Evolutionary conservation across 2,888 invertebrate species (phyloP).

Genomic region (Megastigmus dorsalis): DNA sequence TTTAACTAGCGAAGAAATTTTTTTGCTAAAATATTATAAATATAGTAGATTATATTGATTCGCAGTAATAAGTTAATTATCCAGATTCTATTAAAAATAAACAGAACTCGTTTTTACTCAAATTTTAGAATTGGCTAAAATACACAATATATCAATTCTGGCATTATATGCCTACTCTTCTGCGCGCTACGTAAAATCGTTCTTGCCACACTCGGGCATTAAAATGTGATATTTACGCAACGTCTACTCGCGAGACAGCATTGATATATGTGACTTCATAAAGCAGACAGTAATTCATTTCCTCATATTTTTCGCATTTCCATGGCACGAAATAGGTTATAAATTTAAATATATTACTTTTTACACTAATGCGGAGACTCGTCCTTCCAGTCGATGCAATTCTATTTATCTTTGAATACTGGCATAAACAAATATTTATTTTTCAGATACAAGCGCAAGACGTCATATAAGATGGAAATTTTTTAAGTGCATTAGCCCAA

Average conservation of each 20-base stretch:
- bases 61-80: too few species aligned
- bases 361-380: slow-evolving; percentile 1
- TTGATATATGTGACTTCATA: slow-evolving; percentile 42
- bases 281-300: slow-evolving; percentile 38
- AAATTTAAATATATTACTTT: slow-evolving; percentile 36
- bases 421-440: too few species aligned
- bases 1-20: too few species aligned
- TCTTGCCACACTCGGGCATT: slow-evolving; percentile 5
- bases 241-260: slow-evolving; percentile 22
- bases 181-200: slow-evolving; percentile 9
- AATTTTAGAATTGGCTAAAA: too few species aligned
- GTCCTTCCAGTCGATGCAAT: not conserved
- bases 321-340: slow-evolving; percentile 8
- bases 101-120: too few species aligned
- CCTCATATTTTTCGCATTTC: slow-evolving; percentile 26
- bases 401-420: not conserved
- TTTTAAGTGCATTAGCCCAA: too few species aligned
- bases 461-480: too few species aligned
- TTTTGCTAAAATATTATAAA: too few species aligned
- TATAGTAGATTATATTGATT: too few species aligned
- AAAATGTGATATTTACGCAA: slow-evolving; percentile 46
- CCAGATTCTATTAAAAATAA: too few species aligned
- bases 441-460: too few species aligned
- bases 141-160: too few species aligned
- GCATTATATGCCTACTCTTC: not conserved